Percentiles rank a stretch among this genome's conserved stretches.
phyloP scores from a whole-genome alignment of 2,113 vertebrate species.

The Zosterops hypoxanthus region DNA sequence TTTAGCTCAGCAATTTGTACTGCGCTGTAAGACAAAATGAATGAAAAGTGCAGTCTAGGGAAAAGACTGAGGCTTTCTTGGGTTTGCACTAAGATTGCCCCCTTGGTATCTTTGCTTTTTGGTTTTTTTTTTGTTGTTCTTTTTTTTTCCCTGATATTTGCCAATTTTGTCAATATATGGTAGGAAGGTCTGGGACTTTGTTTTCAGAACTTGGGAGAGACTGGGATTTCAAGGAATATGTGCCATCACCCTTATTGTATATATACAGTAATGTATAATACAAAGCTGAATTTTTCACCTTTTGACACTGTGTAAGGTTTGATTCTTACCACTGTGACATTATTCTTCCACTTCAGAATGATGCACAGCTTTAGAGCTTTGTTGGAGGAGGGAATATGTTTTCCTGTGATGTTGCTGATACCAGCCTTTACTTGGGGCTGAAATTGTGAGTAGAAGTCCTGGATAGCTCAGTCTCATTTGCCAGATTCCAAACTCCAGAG shows the following conservation, averaged over 20 bases:
- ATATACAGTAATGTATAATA: neutral
- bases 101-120: neutral
- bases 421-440: neutral
- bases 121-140: fast-evolving
- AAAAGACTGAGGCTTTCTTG: neutral
- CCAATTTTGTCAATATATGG: neutral
- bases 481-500: neutral
- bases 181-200: neutral
- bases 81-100: neutral
- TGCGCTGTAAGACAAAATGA: constrained; percentile 19
- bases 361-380: neutral
- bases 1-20: constrained; percentile 8
- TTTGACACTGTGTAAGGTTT: neutral
- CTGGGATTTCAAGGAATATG: neutral
- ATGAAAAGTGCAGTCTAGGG: neutral
- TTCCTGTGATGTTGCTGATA: neutral
- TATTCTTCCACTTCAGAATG: neutral
- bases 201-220: neutral
- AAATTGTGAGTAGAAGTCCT: neutral
- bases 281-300: neutral
- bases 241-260: neutral
- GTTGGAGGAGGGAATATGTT: neutral
- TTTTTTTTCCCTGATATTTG: neutral
- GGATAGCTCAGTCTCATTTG: neutral
- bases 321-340: neutral